Evolutionary conservation across 2,888 invertebrate genomes (phyloP), one percentile per base, ranked within the genome.

Genomic region (Spodoptera picta): DNA sequence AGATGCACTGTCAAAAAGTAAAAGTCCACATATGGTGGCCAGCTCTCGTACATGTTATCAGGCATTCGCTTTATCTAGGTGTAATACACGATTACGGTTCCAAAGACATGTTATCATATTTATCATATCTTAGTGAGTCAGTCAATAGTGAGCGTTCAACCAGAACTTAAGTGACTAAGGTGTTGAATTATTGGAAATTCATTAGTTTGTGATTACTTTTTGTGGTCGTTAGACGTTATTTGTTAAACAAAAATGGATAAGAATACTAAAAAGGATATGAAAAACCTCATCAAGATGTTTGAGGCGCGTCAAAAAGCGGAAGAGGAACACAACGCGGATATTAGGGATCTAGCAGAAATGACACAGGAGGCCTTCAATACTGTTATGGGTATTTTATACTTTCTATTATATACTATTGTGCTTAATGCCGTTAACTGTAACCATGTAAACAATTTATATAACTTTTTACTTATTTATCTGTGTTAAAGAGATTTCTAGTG

Each of bases 271-370:
- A 86, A 72, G 56, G 89, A 91, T 65, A 90, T 91, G 87, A 85
- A 86, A 52, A 80, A 88, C 77, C 85, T 93, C 42, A 94, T 94
- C 76, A 83, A 92, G 70, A 88, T 93, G 85, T 94, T 93, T 63
- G 94, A 94, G 80, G 75, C 84, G n/a, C 84, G 86, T 42, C 74
- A 71, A 36, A 87, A 83, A 69, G 57, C 67, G 24, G 61, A 63
- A 11, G 86, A 83, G 48, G 86, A 82, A 50, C 84, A 87, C 63
- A 80, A 75, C 19, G 78, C 81, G 73, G 85, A 87, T 75, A 78
- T 83, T 77, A 76, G 65, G 11, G 77, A 77, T 56, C 66, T 73
- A 60, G 53, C 68, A 50, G 50, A 60, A 70, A 76, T 76, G 60
- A 76, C 80, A 56, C 72, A 71, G 63, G 85, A 83, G 75, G 82